These are phyloP conservation scores for Nycticorax nycticorax DNA, from an alignment of 2,113 vertebrate genomes.

Conservation along the genomic window DNA sequence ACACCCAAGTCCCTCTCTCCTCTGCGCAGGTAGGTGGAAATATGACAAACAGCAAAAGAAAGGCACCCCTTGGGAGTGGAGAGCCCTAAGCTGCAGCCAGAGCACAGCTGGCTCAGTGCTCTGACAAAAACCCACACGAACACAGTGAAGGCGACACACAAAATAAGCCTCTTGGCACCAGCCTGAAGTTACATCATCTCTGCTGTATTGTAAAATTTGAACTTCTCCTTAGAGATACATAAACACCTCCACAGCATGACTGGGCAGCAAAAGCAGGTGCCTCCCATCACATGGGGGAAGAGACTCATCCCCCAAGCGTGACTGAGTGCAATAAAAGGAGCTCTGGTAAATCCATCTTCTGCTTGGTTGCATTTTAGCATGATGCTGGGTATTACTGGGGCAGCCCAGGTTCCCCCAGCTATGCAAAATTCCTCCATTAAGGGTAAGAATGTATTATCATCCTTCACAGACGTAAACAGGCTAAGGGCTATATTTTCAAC, in stretches of 20 bases:
- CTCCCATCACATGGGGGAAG: neutral
- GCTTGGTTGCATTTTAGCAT: neutral
- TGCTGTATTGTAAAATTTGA: neutral
- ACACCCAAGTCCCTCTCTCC: fast-evolving
- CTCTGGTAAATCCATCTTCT: neutral
- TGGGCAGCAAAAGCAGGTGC: neutral
- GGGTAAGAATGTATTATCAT: neutral
- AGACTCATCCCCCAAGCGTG: neutral
- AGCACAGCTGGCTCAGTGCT: neutral
- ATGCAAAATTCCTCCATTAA: neutral
- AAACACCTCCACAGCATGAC: neutral
- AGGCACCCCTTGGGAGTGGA: neutral
- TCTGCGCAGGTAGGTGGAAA: neutral
- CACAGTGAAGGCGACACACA: neutral
- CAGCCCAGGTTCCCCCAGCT: neutral
- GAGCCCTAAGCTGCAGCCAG: fast-evolving
- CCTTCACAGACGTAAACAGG: neutral
- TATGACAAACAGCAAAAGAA: neutral
- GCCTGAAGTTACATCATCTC: neutral
- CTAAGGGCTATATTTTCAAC: neutral
- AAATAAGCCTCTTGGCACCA: neutral
- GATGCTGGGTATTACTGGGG: neutral
- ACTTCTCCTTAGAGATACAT: neutral
- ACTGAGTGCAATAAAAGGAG: neutral
- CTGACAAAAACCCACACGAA: fast-evolving